Conservation (phyloP, 2,797 vertebrate genomes). For the Parauchenoglanis ngamensis region DNA sequence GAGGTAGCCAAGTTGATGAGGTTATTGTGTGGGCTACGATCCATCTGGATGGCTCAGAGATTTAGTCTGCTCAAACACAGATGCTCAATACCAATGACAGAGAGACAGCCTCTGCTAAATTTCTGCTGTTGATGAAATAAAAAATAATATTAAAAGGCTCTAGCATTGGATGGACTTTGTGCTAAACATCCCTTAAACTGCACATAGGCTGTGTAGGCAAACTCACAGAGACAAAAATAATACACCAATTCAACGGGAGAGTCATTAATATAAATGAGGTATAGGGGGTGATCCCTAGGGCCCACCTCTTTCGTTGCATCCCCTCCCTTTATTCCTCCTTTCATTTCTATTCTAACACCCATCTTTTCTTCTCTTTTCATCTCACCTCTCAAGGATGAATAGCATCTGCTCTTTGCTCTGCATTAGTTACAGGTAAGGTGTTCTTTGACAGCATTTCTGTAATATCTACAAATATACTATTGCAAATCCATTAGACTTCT, state of each 20-base stretch:
- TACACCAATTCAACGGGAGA: constrained; percentile 34
- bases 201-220: neutral
- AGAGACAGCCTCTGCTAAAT: constrained; percentile 35
- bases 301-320: constrained; percentile 46
- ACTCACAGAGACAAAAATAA: constrained; percentile 19
- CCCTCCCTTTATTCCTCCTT: constrained; percentile 33
- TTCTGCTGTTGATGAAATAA: neutral
- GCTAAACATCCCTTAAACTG: constrained; percentile 13
- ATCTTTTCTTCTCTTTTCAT: constrained; percentile 46
- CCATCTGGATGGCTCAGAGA: constrained; percentile 69
- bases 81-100: constrained; percentile 62
- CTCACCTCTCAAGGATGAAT: constrained; percentile 81
- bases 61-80: constrained; percentile 62
- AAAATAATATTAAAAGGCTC: neutral
- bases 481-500: neutral
- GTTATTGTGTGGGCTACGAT: constrained; percentile 50
- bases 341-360: constrained; percentile 41
- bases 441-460: constrained; percentile 42
- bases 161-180: neutral
- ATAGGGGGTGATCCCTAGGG: constrained; percentile 53
- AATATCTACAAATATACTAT: constrained; percentile 36
- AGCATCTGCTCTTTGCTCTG: constrained; percentile 94
- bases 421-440: constrained; percentile 94
- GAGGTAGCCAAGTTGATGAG: constrained; percentile 49
- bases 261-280: constrained; percentile 46